These are phyloP conservation scores for Podargus strigoides DNA, from an alignment of 2,797 vertebrate species.

Conservation along the genomic window DNA sequence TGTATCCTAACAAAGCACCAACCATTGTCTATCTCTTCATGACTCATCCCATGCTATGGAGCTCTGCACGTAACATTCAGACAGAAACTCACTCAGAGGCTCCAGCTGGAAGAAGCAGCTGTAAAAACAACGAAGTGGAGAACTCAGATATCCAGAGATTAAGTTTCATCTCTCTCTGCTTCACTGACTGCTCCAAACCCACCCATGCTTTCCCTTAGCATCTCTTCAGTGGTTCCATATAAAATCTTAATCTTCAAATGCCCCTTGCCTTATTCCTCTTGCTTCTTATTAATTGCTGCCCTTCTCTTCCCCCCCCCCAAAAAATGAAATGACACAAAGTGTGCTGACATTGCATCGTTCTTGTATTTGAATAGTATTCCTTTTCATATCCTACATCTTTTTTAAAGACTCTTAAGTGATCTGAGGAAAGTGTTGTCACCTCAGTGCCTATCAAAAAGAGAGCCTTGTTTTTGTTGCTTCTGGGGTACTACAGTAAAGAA, in stretches of 20 bases:
- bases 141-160: background rate
- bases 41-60: background rate
- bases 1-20: background rate
- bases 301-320: background rate
- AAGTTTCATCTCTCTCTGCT: background rate
- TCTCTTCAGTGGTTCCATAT: background rate
- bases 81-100: background rate
- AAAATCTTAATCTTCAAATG: background rate
- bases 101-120: background rate
- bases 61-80: background rate
- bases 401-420: background rate
- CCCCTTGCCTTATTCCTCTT: background rate
- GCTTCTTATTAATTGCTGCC: background rate
- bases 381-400: background rate
- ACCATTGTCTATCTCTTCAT: background rate
- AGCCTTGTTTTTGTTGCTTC: background rate
- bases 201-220: background rate
- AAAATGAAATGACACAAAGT: background rate
- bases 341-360: background rate
- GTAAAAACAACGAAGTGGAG: background rate
- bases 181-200: background rate
- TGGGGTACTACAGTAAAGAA: background rate
- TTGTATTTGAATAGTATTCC: background rate
- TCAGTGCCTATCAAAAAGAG: background rate
- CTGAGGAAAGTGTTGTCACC: background rate